These are phyloP conservation scores for Meghimatium bilineatum DNA, from an alignment of 2,888 invertebrate species.

Conservation along the genomic window DNA sequence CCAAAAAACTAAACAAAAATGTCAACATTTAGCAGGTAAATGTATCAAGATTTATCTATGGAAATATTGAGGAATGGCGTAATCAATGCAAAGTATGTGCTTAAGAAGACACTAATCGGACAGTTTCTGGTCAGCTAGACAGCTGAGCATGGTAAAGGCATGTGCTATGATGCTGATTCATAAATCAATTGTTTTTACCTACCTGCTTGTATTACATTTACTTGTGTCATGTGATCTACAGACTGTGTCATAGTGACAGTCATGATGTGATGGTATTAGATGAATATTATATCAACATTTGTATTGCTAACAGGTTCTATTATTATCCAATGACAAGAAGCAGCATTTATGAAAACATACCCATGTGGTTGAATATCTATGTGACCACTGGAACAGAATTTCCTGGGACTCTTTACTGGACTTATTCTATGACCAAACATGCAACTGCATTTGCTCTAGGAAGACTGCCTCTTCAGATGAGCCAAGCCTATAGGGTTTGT, in stretches of 20 bases:
- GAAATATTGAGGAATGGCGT: too few species aligned
- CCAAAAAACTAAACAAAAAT: too few species aligned
- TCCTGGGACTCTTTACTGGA: slow-evolving; percentile 15
- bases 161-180: too few species aligned
- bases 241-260: background rate
- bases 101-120: too few species aligned
- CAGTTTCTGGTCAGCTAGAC: too few species aligned
- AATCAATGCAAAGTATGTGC: too few species aligned
- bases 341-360: background rate
- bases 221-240: background rate
- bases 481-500: slow-evolving; percentile 15
- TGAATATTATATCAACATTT: background rate
- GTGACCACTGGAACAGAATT: slow-evolving; percentile 17
- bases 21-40: too few species aligned
- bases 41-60: too few species aligned
- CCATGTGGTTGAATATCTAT: slow-evolving; percentile 17
- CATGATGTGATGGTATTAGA: background rate
- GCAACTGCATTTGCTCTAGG: background rate
- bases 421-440: background rate
- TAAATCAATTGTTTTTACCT: too few species aligned
- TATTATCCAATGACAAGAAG: slow-evolving; percentile 22
- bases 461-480: slow-evolving; percentile 17
- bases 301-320: slow-evolving; percentile 16
- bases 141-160: too few species aligned
- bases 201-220: too few species aligned